phyloP scores from a whole-genome alignment of 2,797 vertebrate species.

The Enteromius mattozi region DNA sequence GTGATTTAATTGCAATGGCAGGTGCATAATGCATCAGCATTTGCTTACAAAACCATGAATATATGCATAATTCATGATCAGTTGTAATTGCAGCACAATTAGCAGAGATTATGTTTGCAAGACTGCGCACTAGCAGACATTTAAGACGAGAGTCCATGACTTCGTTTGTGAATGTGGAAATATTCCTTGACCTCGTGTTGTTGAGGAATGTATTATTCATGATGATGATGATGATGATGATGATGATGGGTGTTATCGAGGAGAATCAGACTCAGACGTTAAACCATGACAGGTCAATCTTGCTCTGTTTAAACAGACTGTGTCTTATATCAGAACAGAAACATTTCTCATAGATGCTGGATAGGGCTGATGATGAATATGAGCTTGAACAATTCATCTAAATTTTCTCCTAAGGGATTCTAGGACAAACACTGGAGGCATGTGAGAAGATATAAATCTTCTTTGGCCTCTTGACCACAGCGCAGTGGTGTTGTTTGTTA shows the following conservation, averaged over 20 bases:
- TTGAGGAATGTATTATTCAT: slow-evolving; percentile 49
- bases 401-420: background rate
- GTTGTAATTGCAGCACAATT: slow-evolving; percentile 5
- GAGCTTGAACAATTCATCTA: background rate
- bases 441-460: background rate
- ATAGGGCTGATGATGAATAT: background rate
- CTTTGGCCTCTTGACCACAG: background rate
- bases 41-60: slow-evolving; percentile 21
- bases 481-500: slow-evolving; percentile 1
- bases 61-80: slow-evolving; percentile 35
- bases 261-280: background rate
- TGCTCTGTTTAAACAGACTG: background rate
- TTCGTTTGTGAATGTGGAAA: background rate
- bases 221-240: background rate
- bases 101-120: slow-evolving; percentile 1
- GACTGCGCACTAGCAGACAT: background rate
- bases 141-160: background rate
- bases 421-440: background rate
- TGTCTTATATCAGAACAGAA: slow-evolving; percentile 18
- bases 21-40: slow-evolving; percentile 12
- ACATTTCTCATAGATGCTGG: background rate
- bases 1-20: slow-evolving; percentile 19
- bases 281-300: slow-evolving; percentile 7
- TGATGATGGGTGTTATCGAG: slow-evolving; percentile 28
- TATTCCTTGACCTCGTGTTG: slow-evolving; percentile 20